These are phyloP conservation scores for Orbicella faveolata DNA, from an alignment of 64 coral and sea anemone species.

Conservation along the genomic window DNA sequence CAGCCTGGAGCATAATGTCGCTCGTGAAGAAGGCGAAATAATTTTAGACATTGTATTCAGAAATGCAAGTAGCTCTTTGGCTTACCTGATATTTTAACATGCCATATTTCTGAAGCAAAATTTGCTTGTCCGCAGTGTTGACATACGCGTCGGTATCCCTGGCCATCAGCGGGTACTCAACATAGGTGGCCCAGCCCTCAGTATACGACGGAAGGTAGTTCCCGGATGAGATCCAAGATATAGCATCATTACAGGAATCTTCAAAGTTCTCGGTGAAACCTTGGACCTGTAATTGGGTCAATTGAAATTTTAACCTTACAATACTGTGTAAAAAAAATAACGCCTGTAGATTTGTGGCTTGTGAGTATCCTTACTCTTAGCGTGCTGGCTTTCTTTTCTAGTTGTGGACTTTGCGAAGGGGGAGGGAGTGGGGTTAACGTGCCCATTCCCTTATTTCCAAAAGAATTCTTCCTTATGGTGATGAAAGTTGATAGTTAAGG, in stretches of 20 bases:
- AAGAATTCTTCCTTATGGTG: no score
- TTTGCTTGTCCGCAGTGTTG: slow-evolving; percentile 3
- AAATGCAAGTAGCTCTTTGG: neutral
- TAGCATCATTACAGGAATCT: neutral
- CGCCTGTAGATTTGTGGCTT: no score
- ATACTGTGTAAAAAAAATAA: neutral
- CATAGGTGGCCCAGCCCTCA: slow-evolving; percentile 63
- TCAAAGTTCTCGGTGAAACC: slow-evolving; percentile 12
- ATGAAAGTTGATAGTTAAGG: no score
- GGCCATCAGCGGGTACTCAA: slow-evolving; percentile 40
- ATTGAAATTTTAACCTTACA: neutral
- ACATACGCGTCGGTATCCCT: slow-evolving; percentile 35
- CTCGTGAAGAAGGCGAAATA: no score
- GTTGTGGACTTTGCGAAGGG: no score
- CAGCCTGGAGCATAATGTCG: no score
- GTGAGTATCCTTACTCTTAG: no score
- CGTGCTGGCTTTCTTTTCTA: no score
- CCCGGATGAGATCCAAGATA: slow-evolving; percentile 5
- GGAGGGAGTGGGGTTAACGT: no score
- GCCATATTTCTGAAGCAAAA: slow-evolving; percentile 52
- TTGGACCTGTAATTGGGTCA: neutral
- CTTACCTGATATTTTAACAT: slow-evolving; percentile 68
- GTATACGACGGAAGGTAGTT: slow-evolving; percentile 47
- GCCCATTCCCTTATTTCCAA: no score
- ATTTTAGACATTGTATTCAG: neutral